Evolutionary conservation across 1,140 invertebrate species (phyloP).

Genomic region (Drosophila subobscura): DNA sequence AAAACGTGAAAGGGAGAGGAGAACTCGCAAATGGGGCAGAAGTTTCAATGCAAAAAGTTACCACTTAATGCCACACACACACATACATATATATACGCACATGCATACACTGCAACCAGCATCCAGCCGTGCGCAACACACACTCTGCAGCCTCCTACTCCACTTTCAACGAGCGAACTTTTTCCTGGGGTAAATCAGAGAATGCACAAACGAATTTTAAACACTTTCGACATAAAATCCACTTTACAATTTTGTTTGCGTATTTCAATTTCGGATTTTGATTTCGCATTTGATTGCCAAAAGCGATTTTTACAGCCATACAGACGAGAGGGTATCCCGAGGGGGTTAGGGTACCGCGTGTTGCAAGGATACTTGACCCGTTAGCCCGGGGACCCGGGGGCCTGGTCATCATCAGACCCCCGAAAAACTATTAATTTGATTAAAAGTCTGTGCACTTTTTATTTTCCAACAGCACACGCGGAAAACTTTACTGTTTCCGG

Average conservation of each 20-base stretch:
- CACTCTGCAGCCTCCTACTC: not conserved
- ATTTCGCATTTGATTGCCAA: slow-evolving; percentile 75
- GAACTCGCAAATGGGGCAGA: slow-evolving; percentile 9
- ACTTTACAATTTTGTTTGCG: slow-evolving; percentile 78
- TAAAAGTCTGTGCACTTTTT: slow-evolving; percentile 70
- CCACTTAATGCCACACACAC: slow-evolving; percentile 60
- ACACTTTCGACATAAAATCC: slow-evolving; percentile 67
- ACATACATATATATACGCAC: too few relatives aligned
- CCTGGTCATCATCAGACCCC: slow-evolving; percentile 19
- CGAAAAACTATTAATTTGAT: slow-evolving; percentile 76
- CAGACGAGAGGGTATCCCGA: slow-evolving; percentile 23
- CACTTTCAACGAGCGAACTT: slow-evolving; percentile 6
- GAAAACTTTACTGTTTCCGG: slow-evolving; percentile 46
- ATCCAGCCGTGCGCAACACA: too few relatives aligned
- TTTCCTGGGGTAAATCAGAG: slow-evolving; percentile 4
- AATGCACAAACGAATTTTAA: slow-evolving; percentile 59
- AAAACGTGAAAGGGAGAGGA: too few relatives aligned
- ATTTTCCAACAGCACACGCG: slow-evolving; percentile 64
- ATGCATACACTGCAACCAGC: slow-evolving; percentile 15
- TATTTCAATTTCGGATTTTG: slow-evolving; percentile 79
- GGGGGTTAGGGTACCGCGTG: not conserved
- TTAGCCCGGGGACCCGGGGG: slow-evolving; percentile 29
- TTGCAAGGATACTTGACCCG: slow-evolving; percentile 37
- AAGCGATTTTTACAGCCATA: slow-evolving; percentile 61
- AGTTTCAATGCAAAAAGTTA: slow-evolving; percentile 57